A percentile compares a stretch with the other conserved stretches of the same genome.
phyloP scores from a whole-genome alignment of 2,888 invertebrate species.

The Boloria euphrosyne region DNA sequence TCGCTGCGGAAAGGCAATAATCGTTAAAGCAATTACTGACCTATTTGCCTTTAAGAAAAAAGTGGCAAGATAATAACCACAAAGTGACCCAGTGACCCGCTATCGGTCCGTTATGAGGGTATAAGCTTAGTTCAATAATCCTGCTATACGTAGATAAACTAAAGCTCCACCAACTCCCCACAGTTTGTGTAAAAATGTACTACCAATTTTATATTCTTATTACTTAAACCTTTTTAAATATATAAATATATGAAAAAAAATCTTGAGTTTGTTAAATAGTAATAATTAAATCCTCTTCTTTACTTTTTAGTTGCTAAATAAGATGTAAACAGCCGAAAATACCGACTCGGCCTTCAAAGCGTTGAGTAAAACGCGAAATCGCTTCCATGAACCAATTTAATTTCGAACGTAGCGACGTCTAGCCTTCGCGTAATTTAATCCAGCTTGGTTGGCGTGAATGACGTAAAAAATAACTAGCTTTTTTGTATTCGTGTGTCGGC shows the following conservation, averaged over 20 bases:
- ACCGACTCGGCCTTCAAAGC: slow-evolving; percentile 23
- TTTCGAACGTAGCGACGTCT: slow-evolving; percentile 52
- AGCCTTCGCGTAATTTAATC: slow-evolving; percentile 59
- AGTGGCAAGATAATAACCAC: slow-evolving; percentile 38
- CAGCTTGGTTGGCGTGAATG: slow-evolving; percentile 50
- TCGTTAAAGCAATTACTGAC: slow-evolving; percentile 38
- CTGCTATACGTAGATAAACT: slow-evolving; percentile 17
- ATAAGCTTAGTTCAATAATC: slow-evolving; percentile 24
- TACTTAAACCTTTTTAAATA: too few species aligned
- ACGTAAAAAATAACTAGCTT: slow-evolving; percentile 51
- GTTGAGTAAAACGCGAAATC: slow-evolving; percentile 40
- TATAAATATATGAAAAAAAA: too few species aligned
- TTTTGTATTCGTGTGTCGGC: slow-evolving; percentile 61
- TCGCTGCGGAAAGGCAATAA: slow-evolving; percentile 32
- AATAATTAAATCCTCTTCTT: slow-evolving; percentile 1
- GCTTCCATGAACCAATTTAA: slow-evolving; percentile 50
- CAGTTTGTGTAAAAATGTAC: not conserved
- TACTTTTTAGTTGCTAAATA: slow-evolving; percentile 25
- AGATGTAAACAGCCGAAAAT: slow-evolving; percentile 29
- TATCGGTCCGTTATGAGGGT: slow-evolving; percentile 20
- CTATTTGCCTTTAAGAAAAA: slow-evolving; percentile 32
- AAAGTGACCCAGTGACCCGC: slow-evolving; percentile 36
- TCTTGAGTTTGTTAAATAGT: not conserved
- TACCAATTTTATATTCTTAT: too few species aligned
- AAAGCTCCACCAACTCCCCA: not conserved